Percentiles rank a stretch among this genome's conserved stretches.
Conservation (phyloP, 2,797 vertebrate species). For the Artibeus lituratus region DNA sequence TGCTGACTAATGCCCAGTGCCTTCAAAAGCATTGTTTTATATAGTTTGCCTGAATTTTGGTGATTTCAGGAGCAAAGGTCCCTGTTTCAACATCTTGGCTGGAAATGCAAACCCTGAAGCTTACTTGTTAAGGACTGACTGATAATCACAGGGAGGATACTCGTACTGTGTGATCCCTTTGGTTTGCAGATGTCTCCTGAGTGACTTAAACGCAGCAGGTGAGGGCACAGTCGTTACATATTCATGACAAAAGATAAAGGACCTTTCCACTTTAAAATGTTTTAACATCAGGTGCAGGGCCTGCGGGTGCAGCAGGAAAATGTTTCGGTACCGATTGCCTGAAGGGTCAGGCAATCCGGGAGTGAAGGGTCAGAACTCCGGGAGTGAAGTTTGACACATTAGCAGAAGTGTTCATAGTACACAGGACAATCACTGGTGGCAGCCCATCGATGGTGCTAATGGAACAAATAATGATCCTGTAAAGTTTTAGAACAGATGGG, state of each 20-base stretch:
- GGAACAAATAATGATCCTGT: conserved; percentile 53
- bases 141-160: background rate
- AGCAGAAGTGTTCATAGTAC: background rate
- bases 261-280: background rate
- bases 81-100: background rate
- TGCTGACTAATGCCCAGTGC: background rate
- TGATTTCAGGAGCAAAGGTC: background rate
- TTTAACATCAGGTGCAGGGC: background rate
- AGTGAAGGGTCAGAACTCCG: conserved; percentile 28
- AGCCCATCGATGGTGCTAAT: conserved; percentile 34
- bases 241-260: conserved; percentile 6
- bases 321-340: background rate
- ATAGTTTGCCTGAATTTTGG: background rate
- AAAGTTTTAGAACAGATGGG: conserved; percentile 28
- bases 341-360: no score
- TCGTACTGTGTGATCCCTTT: background rate
- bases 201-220: background rate
- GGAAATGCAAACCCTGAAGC: background rate
- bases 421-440: conserved; percentile 16
- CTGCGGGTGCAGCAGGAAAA: background rate
- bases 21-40: background rate
- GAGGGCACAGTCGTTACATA: background rate
- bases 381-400: conserved; percentile 24
- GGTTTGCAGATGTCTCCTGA: background rate
- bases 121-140: background rate